Evolutionary conservation across 1,140 invertebrate genomes (phyloP), one percentile per base, ranked within the genome.

Genomic region (Zaprionus lachaisei): DNA sequence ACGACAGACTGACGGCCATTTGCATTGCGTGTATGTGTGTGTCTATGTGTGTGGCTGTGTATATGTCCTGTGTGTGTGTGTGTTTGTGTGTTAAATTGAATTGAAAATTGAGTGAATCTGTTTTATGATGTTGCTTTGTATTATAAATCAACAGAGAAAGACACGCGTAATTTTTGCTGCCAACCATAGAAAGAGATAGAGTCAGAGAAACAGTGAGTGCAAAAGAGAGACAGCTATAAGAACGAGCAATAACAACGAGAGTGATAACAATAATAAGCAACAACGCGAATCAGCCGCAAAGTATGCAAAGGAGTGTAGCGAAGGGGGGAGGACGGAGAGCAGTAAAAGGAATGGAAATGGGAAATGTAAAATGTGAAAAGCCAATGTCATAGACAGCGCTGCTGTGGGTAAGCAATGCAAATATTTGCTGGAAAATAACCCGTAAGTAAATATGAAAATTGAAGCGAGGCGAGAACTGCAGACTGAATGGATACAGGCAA

Each of bases 351-450:
- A 5, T 17, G 24, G 57, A 63, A 71, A 56, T 72, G 54, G 26
- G 28, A 72, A 71, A 65, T 72, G 63, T 31, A 61, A 79, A 80
- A 68, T 65, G 51, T 70, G 63, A 68, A 64, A 73, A 70, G 62
- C 72, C 68, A 77, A 67, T 83, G 69, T 54, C 72, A 73, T 54
- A 57, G 69, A 58, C 47, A 41, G 24, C 28, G 63, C 56, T 58
- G 28, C 28, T 7, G 51, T 7, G 51, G 55, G 54, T 63, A 64
- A 63, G 49, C 60, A 56, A 70, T 79, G 73, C 64, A 85, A 84
- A 85, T 85, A 85, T 85, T 85, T 85, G 64, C 79, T 54, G 58
- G 65, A 56, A 76, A 81, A 85, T 85, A 85, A 79, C 82, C 72
- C 61, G 72, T 79, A 81, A 85, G 75, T 72, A 79, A 85, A 85